Percentiles rank a stretch among this genome's conserved stretches.
These are phyloP conservation scores for Lumbricus terrestris DNA, from an alignment of 2,888 invertebrate species.

Conservation along the genomic window DNA sequence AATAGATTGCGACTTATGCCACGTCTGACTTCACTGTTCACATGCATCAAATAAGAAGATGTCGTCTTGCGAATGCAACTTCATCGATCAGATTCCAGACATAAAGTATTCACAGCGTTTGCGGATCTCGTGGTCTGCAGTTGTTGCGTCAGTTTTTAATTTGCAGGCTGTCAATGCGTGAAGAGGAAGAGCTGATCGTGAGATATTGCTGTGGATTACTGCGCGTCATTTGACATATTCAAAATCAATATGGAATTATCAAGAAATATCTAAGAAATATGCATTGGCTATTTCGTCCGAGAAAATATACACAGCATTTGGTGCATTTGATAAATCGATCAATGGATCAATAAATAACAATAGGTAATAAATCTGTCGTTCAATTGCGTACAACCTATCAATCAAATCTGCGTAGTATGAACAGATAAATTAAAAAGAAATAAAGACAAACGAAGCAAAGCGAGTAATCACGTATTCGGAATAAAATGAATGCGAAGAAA, in stretches of 20 bases:
- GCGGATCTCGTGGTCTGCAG: background rate
- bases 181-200: background rate
- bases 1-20: background rate
- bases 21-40: too few species aligned
- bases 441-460: too few species aligned
- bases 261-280: background rate
- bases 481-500: too few species aligned
- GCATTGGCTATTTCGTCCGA: background rate
- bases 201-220: background rate
- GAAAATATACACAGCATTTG: background rate
- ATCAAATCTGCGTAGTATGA: too few species aligned
- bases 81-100: background rate
- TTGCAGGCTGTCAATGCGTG: background rate
- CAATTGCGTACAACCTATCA: too few species aligned
- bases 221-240: background rate
- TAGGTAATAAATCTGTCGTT: too few species aligned
- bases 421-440: too few species aligned
- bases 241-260: constrained; percentile 3
- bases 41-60: background rate
- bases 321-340: too few species aligned
- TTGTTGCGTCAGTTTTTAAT: background rate
- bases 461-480: too few species aligned
- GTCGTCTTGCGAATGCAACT: background rate
- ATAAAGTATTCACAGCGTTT: background rate
- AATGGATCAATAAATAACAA: too few species aligned